These are phyloP conservation scores for Cremastobaeus sp. DNA, from an alignment of 2,888 invertebrate species.

Conservation along the genomic window DNA sequence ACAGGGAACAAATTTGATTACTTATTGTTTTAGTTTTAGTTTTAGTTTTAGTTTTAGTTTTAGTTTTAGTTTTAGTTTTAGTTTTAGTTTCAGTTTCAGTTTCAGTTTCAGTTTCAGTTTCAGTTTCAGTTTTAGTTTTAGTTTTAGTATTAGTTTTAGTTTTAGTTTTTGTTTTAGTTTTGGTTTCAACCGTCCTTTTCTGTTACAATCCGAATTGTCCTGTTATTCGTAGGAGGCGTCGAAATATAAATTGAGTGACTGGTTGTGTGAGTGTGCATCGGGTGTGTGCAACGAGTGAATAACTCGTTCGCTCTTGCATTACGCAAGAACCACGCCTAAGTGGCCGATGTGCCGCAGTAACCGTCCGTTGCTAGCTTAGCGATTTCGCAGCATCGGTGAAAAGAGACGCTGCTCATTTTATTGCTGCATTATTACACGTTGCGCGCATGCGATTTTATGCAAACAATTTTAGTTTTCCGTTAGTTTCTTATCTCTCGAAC, in stretches of 20 bases:
- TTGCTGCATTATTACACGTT: slow-evolving; percentile 51
- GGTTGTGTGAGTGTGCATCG: slow-evolving; percentile 29
- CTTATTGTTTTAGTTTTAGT: too few relatives aligned
- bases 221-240: too few relatives aligned
- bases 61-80: too few relatives aligned
- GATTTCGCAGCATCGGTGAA: slow-evolving; percentile 51
- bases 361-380: slow-evolving; percentile 52
- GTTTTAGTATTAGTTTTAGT: too few relatives aligned
- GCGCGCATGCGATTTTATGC: slow-evolving; percentile 25
- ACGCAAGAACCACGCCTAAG: slow-evolving; percentile 64
- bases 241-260: slow-evolving; percentile 22
- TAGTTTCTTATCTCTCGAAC: background rate
- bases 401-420: slow-evolving; percentile 46
- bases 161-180: too few relatives aligned
- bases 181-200: too few relatives aligned
- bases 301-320: slow-evolving; percentile 66
- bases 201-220: too few relatives aligned
- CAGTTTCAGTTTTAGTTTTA: too few relatives aligned
- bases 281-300: slow-evolving; percentile 68
- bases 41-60: too few relatives aligned
- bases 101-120: too few relatives aligned
- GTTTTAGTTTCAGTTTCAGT: too few relatives aligned
- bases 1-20: too few relatives aligned
- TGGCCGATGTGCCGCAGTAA: slow-evolving; percentile 53
- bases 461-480: background rate